A percentile compares a stretch with the other conserved stretches of the same genome.
Evolutionary conservation across 2,888 invertebrate species (phyloP).

Genomic region (Neoascia interrupta): DNA sequence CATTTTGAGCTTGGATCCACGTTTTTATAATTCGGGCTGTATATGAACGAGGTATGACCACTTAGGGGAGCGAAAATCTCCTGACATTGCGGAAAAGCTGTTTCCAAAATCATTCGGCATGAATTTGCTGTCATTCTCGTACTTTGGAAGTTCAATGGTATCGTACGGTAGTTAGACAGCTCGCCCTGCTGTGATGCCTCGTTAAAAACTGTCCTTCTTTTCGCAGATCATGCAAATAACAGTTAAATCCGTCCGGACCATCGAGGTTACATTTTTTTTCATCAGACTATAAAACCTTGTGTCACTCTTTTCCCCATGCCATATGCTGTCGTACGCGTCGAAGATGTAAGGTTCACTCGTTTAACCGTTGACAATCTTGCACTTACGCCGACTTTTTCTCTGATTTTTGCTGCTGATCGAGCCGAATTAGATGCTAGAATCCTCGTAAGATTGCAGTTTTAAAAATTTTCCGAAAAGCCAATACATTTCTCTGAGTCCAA

Average conservation of each 20-base stretch:
- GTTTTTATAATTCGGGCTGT: slow-evolving; percentile 30
- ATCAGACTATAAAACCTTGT: neutral
- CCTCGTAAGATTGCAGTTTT: slow-evolving; percentile 1
- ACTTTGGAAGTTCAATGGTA: slow-evolving; percentile 21
- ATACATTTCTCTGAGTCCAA: no score
- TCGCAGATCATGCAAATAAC: neutral
- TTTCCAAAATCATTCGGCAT: slow-evolving; percentile 26
- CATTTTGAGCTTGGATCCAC: slow-evolving; percentile 35
- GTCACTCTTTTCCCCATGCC: no score
- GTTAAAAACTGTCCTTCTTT: neutral
- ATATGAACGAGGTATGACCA: slow-evolving; percentile 49
- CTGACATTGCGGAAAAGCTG: slow-evolving; percentile 41
- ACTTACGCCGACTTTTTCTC: no score
- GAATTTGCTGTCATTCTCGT: slow-evolving; percentile 22
- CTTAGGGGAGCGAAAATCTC: slow-evolving; percentile 22
- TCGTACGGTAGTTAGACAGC: slow-evolving; percentile 37
- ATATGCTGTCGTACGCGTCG: no score
- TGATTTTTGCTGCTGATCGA: neutral
- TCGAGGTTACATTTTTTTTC: neutral
- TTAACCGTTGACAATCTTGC: no score
- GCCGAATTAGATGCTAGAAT: neutral
- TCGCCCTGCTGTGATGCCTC: neutral
- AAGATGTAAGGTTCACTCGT: no score
- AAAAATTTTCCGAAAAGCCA: no score
- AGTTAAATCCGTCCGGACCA: neutral